Conservation (phyloP, 2,113 vertebrate species). For the Tachysurus fulvidraco region DNA sequence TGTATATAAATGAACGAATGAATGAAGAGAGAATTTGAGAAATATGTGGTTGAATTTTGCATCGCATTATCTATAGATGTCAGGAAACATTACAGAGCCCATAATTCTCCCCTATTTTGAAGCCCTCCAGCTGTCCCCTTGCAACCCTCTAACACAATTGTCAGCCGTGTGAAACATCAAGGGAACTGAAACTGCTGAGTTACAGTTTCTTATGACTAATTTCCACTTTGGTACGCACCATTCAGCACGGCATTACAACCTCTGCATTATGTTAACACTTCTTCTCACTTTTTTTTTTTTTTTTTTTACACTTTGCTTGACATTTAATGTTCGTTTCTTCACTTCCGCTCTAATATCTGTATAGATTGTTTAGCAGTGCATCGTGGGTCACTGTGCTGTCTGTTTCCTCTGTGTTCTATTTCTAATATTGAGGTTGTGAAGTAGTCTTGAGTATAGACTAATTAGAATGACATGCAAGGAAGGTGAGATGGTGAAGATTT, state of each 20-base stretch:
- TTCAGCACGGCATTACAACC: not conserved
- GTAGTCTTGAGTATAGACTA: not conserved
- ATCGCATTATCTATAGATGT: not conserved
- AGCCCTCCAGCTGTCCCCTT: conserved; percentile 6
- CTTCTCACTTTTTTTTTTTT: not conserved
- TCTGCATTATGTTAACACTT: conserved; percentile 16
- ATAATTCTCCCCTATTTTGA: conserved; percentile 18
- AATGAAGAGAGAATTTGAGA: not conserved
- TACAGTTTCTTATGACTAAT: conserved; percentile 31
- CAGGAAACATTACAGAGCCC: conserved; percentile 17
- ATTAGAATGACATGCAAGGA: not conserved
- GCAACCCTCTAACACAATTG: conserved; percentile 24
- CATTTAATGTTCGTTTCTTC: not conserved
- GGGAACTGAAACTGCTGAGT: conserved; percentile 20
- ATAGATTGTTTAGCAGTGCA: not conserved
- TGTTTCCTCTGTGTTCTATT: not conserved
- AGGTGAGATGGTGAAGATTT: conserved; percentile 50
- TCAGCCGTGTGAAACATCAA: conserved; percentile 30
- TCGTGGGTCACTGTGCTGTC: not conserved
- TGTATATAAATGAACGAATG: not conserved
- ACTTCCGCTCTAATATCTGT: not conserved
- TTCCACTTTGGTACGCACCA: conserved; percentile 11
- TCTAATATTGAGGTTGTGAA: not conserved
- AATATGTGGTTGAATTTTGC: not conserved
- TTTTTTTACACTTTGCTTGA: not conserved